Evolutionary conservation across 1,140 invertebrate species (phyloP), one percentile per base, ranked within the genome.

Genomic region (Hylyphantes graminicola): DNA sequence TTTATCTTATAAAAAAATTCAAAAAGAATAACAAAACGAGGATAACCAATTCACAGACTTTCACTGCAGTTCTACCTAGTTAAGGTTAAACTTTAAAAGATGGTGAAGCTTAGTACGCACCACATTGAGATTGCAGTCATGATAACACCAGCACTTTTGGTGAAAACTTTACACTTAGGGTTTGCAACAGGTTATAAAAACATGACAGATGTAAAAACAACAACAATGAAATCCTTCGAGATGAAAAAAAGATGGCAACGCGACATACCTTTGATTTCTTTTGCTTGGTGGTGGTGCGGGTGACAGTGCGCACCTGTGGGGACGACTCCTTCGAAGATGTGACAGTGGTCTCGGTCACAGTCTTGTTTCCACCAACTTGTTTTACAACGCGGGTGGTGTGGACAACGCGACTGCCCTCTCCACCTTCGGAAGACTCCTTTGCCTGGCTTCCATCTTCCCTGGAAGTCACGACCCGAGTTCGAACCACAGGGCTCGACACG

Each of bases 291-390:
- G 82, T 77, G 54, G 82, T 85, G 4, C 74, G 53, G 51, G 82
- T 85, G n/a, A 85, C 82, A 61, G 82, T 85, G 12, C 82, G 63
- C 13, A 85, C 82, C 2, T 85, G 73, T 12, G 82, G 82, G 10
- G 80, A 64, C n/a, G 73, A 21, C 19, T 51, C 35, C 10, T 77
- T 77, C 8, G 80, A 83, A 0, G 82, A 84, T 8, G 82, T 85
- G 17, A 85, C 82, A 4, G 74, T 76, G 8, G 82, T 85, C 48
- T 85, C 73, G 21, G 82, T 85, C 6, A 85, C 74, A 10, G 82
- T 85, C 70, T 77, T 76, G 54, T 74, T 75, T 2, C 19, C 80
- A 11, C 48, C 55, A 7, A 76, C 53, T 53, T 77, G 59, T 19
- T 76, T 74, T 54, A 85, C 82, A 15, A 74, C 73, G 15, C 73